phyloP scores from a whole-genome alignment of 1,140 invertebrate genomes.

The Brachionus koreanus region DNA sequence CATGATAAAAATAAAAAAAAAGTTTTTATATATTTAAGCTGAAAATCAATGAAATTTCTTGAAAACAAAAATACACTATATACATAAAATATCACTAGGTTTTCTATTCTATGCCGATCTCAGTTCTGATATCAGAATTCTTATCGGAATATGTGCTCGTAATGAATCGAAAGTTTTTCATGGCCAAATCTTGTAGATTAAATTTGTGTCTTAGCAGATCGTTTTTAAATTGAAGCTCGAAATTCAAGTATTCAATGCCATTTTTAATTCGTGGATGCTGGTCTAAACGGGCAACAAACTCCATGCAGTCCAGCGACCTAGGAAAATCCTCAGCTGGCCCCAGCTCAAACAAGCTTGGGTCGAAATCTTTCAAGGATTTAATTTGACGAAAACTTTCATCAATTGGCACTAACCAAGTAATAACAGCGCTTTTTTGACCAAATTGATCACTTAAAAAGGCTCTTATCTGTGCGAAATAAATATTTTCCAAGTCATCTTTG shows the following conservation, averaged over 20 bases:
- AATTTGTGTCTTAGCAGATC: constrained; percentile 37
- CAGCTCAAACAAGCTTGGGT: constrained; percentile 49
- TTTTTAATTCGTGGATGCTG: background rate
- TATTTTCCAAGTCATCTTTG: constrained; percentile 63
- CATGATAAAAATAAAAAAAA: background rate
- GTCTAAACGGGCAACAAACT: constrained; percentile 64
- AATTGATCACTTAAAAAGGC: constrained; percentile 84
- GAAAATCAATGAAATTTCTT: background rate
- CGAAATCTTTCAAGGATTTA: constrained; percentile 25
- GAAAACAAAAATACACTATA: background rate
- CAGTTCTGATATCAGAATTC: background rate
- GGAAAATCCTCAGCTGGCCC: constrained; percentile 79
- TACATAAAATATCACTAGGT: background rate
- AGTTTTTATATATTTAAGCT: background rate
- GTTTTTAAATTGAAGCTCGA: background rate
- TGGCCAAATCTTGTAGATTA: constrained; percentile 18
- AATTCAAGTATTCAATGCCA: background rate
- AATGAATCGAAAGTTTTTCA: background rate
- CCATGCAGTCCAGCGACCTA: constrained; percentile 73
- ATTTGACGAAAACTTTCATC: constrained; percentile 67
- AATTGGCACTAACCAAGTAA: constrained; percentile 87
- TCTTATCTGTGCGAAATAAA: constrained; percentile 82
- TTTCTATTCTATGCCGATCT: background rate
- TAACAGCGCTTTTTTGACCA: constrained; percentile 83
- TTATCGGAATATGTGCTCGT: background rate